These are phyloP conservation scores for Myotis davidii DNA, from an alignment of 2,113 vertebrate genomes.

Conservation along the genomic window DNA sequence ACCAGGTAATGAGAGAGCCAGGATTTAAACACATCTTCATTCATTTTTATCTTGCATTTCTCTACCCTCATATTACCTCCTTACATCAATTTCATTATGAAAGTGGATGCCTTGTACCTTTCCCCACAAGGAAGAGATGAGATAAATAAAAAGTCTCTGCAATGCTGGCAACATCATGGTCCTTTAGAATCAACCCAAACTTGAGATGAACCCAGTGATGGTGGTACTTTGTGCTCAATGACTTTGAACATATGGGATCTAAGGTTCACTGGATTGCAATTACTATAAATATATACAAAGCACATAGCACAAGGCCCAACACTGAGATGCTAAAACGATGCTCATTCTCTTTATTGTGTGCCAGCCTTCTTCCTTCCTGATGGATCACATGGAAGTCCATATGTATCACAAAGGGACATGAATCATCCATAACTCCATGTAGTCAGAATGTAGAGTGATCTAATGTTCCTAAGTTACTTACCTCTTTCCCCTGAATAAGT, in stretches of 20 bases:
- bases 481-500: constrained; percentile 84
- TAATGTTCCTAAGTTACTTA: constrained; percentile 71
- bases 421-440: constrained; percentile 38
- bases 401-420: not conserved
- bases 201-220: not conserved
- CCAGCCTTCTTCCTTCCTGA: not conserved
- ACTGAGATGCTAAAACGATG: not conserved
- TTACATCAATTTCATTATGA: not conserved
- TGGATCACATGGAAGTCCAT: not conserved
- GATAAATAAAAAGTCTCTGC: not conserved
- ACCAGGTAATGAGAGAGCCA: not conserved
- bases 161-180: not conserved
- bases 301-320: not conserved
- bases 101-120: not conserved
- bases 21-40: not conserved
- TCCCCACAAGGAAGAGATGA: not conserved
- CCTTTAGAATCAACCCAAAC: not conserved
- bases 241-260: not conserved
- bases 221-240: not conserved
- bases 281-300: not conserved
- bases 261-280: not conserved
- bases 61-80: not conserved
- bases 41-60: constrained; percentile 15
- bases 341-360: not conserved
- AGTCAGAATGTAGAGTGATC: constrained; percentile 61